Evolutionary conservation across 1,140 invertebrate species (phyloP).

Genomic region (Drosophila quadrilineata): DNA sequence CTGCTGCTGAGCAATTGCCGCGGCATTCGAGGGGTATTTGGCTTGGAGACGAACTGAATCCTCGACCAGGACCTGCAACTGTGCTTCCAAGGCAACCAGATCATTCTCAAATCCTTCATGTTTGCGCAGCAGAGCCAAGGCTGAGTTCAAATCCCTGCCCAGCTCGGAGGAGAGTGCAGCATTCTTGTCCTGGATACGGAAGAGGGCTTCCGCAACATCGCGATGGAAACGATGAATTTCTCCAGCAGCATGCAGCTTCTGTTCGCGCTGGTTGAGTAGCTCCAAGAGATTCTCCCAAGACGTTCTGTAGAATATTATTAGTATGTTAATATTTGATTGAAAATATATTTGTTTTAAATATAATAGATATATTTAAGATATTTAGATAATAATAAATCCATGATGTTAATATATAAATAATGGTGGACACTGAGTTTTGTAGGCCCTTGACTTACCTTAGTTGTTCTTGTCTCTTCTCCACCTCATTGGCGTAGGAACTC

Average conservation of each 20-base stretch:
- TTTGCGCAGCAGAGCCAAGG: constrained; percentile 90
- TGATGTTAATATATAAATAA: too few relatives aligned
- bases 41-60: constrained; percentile 93
- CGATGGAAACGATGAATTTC: constrained; percentile 98
- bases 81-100: constrained; percentile 94
- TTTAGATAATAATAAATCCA: too few relatives aligned
- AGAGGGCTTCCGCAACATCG: constrained; percentile 95
- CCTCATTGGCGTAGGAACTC: constrained; percentile 93
- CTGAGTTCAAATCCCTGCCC: constrained; percentile 94
- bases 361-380: too few relatives aligned
- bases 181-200: constrained; percentile 94
- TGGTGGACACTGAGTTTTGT: too few relatives aligned
- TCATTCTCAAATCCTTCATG: constrained; percentile 98
- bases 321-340: neutral
- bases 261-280: constrained; percentile 91
- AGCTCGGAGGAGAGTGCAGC: constrained; percentile 91
- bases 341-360: too few relatives aligned
- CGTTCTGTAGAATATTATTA: constrained; percentile 29
- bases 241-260: constrained; percentile 93
- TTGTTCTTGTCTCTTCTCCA: constrained; percentile 93
- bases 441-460: constrained; percentile 88
- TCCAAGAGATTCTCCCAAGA: constrained; percentile 94
- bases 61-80: constrained; percentile 94
- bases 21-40: constrained; percentile 96
- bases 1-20: constrained; percentile 92